A percentile compares a stretch with the other conserved stretches of the same genome.
These are phyloP conservation scores for Hemibagrus guttatus DNA, from an alignment of 2,797 vertebrate species.

Conservation along the genomic window DNA sequence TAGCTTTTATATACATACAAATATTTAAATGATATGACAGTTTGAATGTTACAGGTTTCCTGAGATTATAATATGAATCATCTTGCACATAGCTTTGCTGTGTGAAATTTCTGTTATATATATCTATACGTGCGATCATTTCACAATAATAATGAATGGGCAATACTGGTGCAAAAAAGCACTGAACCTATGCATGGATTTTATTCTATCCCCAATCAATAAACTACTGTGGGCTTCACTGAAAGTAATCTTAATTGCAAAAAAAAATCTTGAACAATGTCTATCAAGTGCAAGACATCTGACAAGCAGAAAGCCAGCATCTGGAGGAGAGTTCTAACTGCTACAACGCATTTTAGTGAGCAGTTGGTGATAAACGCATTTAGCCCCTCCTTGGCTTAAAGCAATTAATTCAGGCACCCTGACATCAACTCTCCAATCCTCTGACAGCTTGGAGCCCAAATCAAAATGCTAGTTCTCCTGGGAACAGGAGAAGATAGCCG, in stretches of 20 bases:
- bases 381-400: constrained; percentile 93
- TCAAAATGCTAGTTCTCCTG: constrained; percentile 99
- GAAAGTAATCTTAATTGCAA: neutral
- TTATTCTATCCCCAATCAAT: neutral
- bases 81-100: neutral
- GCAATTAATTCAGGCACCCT: constrained; percentile 99
- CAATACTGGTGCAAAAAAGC: neutral
- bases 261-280: constrained; percentile 24
- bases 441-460: constrained; percentile 99
- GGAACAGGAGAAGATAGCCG: constrained; percentile 97
- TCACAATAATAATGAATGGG: neutral
- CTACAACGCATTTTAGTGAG: constrained; percentile 84
- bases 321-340: constrained; percentile 69
- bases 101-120: neutral
- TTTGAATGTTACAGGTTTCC: neutral
- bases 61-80: neutral
- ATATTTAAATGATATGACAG: neutral
- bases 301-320: constrained; percentile 32
- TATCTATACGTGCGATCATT: neutral
- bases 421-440: constrained; percentile 99
- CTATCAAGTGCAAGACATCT: constrained; percentile 77
- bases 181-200: neutral
- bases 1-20: neutral
- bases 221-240: neutral
- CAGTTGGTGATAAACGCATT: constrained; percentile 91